Evolutionary conservation across 2,797 vertebrate genomes (phyloP).

Genomic region (Smutsia temminckii): DNA sequence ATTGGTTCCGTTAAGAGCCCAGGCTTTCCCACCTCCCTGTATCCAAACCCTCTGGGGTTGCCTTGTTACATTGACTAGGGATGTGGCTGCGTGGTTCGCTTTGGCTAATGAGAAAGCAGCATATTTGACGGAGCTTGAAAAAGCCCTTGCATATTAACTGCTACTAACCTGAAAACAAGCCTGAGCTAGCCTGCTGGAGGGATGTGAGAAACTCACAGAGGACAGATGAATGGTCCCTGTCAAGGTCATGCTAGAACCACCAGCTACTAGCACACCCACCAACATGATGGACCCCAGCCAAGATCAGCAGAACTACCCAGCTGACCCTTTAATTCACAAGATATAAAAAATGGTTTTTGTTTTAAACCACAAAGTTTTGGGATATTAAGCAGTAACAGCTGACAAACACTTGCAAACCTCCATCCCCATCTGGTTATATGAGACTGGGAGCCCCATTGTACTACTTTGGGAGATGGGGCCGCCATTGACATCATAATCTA

Average conservation of each 20-base stretch:
- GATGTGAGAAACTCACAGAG: background rate
- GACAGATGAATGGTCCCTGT: background rate
- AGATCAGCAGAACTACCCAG: background rate
- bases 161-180: background rate
- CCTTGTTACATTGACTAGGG: background rate
- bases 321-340: background rate
- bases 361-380: background rate
- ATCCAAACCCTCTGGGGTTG: background rate
- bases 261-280: background rate
- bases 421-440: background rate
- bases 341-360: background rate
- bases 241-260: background rate
- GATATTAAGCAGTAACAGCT: background rate
- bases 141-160: background rate
- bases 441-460: background rate
- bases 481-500: background rate
- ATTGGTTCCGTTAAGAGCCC: background rate
- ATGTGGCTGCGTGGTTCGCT: background rate
- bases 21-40: background rate
- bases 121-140: background rate
- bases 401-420: background rate
- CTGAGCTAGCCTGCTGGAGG: background rate
- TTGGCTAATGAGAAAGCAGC: background rate
- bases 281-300: background rate
- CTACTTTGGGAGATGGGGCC: accelerated